Base-by-base conservation (phyloP, 2,113 vertebrate genomes). In the Oophaga pumilio region DNA sequence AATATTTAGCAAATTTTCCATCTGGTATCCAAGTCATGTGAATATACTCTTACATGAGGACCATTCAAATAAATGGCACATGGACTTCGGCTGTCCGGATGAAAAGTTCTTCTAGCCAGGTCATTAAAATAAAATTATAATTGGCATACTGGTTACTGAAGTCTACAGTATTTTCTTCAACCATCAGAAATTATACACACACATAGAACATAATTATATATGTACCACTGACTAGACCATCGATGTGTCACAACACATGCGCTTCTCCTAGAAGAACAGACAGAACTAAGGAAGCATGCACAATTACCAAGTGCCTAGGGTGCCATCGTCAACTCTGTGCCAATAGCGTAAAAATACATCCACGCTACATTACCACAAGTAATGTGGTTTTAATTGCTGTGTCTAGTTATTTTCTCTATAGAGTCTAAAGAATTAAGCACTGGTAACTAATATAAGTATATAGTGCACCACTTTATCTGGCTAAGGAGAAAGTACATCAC, bases 391-490 rank as follows among this genome's bases (percentile, higher is more conserved):
- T 84, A 84, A 69, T 69, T 83, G 43, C n/a, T 33, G 56, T 73
- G 64, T 84, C 82, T 84, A 84, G 82, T 57, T 66, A 71, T 52
- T 18, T 28, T 69, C 82, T 71, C 82, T 73, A 22, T 56, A 69
- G 60, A 83, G 22, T 53, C 49, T 4, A 26, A 24, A 53, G 7
- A 24, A 77, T 18, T 50, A 33, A 24, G 69, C 33, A 73, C 15
- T 43, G 8, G 68, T 26, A 71, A 0, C 22, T 14, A 50, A 22
- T 22, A 7, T 0, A 43, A 14, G 28, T 49, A 10, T 49, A 53
- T 22, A 50, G 4, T 7, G 13, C 24, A 15, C 13, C 15, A 13
- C 68, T 71, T 28, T 11, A 71, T 2, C 60, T 62, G 33, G 33
- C 33, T 4, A 43, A 43, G 33, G 33, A 43, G 33, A 43, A 43